Base-by-base conservation (phyloP, 2,888 invertebrate species). In the Rotaria magnacalcarata region DNA sequence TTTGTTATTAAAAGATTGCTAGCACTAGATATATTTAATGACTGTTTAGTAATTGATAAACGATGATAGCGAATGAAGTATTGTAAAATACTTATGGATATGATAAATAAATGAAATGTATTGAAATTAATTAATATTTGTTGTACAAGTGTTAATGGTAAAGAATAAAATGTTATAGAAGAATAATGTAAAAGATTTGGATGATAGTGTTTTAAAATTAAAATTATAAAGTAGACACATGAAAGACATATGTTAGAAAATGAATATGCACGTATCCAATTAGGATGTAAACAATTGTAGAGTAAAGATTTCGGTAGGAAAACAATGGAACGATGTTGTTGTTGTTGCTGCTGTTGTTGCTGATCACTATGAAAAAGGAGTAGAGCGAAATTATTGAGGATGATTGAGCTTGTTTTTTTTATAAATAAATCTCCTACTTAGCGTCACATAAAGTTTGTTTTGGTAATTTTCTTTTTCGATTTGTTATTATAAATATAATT, bases 241-340 rank as follows among this genome's bases (percentile, higher is more conserved):
- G 80, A 43, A 47, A 80, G 80, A 24, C 43, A 80, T n/a, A 80
- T 47, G 34, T 80, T 80, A 24, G 80, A 80, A 47, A 80, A 80
- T 47, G 80, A 80, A 80, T 47, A 80, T 80, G 80, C 80, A 10
- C 43, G 80, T 10, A 80, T 47, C 80, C 80, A 80, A 43, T 80
- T 80, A 24, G 47, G 80, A 80, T 80, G 43, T 80, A 80, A 43
- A 80, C 80, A 80, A 67, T 67, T 67, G 34, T 41, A 34, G 19
- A 67, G 80, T 47, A 80, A 47, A 47, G 43, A 80, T n/a, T 43
- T 80, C 47, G 47, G 10, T 47, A 47, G n/a, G 8, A 47, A 11
- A 47, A 80, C 10, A 47, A 47, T 11, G 24, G 80, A 80, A 43
- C 47, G 43, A 2, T 2, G 10, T 80, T 47, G 47, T 47, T 43